These are phyloP conservation scores for Mimachlamys varia DNA, from an alignment of 2,888 invertebrate genomes.

Conservation along the genomic window DNA sequence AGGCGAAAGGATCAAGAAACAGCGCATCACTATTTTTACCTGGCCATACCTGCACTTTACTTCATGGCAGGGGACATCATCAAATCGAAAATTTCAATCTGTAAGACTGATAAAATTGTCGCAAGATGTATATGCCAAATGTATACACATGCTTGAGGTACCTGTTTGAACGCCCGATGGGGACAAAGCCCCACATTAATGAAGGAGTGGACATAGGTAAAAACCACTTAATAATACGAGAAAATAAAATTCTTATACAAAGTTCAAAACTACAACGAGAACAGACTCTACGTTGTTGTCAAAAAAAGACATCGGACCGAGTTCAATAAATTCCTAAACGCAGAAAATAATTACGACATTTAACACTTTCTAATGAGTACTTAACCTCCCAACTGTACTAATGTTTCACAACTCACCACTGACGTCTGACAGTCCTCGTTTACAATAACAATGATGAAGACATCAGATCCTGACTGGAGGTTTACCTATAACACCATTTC, in stretches of 20 bases:
- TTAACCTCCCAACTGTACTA: neutral
- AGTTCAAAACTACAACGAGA: neutral
- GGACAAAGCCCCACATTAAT: neutral
- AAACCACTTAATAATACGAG: neutral
- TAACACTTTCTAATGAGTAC: neutral
- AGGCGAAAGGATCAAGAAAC: neutral
- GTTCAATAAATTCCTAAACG: neutral
- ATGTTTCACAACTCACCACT: neutral
- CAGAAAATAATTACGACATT: neutral
- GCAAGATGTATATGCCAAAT: slow-evolving; percentile 10
- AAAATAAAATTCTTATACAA: too few relatives aligned
- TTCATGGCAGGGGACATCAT: neutral
- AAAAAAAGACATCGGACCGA: too few relatives aligned
- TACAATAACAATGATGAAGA: neutral
- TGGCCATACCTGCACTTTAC: slow-evolving; percentile 31
- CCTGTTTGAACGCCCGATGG: neutral
- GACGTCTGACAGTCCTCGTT: neutral
- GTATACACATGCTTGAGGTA: neutral
- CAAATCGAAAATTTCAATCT: slow-evolving; percentile 25
- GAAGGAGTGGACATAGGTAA: neutral
- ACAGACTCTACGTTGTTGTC: neutral
- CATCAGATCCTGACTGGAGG: neutral
- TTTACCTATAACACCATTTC: neutral
- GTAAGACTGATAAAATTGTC: neutral
- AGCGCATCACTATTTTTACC: neutral